phyloP scores from a whole-genome alignment of 2,888 invertebrate species.

The Urechis unicinctus region DNA sequence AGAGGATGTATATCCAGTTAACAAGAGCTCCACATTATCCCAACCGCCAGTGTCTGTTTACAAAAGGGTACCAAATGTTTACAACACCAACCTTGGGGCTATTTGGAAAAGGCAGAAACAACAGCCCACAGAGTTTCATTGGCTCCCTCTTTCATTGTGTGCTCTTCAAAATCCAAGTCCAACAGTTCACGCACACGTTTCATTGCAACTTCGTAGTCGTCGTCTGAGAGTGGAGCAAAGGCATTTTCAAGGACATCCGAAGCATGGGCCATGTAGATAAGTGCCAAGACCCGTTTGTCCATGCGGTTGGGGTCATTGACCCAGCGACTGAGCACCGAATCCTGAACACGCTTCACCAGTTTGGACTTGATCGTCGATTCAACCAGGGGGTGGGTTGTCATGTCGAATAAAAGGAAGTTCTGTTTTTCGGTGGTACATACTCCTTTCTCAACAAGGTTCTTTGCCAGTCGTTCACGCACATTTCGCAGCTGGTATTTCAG shows the following conservation, averaged over 20 bases:
- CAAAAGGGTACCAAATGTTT: too few species aligned
- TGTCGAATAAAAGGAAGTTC: conserved; percentile 98
- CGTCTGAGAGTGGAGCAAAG: conserved; percentile 88
- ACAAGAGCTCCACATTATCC: too few species aligned
- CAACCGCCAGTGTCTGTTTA: too few species aligned
- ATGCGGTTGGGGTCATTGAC: conserved; percentile 94
- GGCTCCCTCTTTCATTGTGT: conserved; percentile 69
- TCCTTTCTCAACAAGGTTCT: conserved; percentile 98
- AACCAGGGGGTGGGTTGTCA: conserved; percentile 98
- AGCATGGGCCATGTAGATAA: conserved; percentile 92
- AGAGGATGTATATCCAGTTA: too few species aligned
- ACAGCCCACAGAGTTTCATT: conserved; percentile 96
- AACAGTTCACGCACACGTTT: conserved; percentile 90
- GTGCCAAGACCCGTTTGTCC: conserved; percentile 86
- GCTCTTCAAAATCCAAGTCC: conserved; percentile 94
- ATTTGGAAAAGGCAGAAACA: conserved; percentile 96
- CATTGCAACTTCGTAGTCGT: conserved; percentile 97
- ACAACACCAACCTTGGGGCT: too few species aligned
- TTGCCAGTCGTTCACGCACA: conserved; percentile 96
- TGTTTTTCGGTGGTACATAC: conserved; percentile 98
- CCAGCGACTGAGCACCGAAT: conserved; percentile 87
- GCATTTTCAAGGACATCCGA: conserved; percentile 99
- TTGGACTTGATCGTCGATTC: conserved; percentile 92
- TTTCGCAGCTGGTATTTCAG: conserved; percentile 96
- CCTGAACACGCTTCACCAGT: conserved; percentile 87